Evolutionary conservation across 2,888 invertebrate species (phyloP).

Genomic region (Aethes cnicana): DNA sequence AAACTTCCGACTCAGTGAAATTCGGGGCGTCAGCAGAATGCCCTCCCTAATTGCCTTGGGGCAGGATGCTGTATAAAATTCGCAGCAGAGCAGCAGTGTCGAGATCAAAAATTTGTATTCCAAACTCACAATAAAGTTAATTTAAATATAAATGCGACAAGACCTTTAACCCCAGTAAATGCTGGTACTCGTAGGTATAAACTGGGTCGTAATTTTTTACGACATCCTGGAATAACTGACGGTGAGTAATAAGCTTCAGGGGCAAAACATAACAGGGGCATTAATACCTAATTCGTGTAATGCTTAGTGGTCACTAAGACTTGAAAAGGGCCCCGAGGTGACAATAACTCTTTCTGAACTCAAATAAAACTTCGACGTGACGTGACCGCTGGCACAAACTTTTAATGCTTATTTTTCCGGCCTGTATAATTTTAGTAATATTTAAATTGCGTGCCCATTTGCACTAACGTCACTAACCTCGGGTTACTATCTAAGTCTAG

Average conservation of each 20-base stretch:
- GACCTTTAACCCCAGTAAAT: constrained; percentile 64
- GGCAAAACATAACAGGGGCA: constrained; percentile 49
- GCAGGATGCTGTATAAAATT: constrained; percentile 45
- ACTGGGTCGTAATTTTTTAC: constrained; percentile 66
- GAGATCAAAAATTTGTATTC: constrained; percentile 76
- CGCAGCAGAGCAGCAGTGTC: constrained; percentile 54
- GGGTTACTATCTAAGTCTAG: no score
- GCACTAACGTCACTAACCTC: no score
- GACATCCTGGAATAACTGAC: constrained; percentile 56
- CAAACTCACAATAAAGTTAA: constrained; percentile 71
- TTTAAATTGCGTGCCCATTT: no score
- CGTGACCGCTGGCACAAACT: constrained; percentile 14
- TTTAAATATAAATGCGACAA: constrained; percentile 78
- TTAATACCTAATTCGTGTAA: constrained; percentile 39
- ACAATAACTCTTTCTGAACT: constrained; percentile 6
- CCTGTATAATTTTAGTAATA: background rate
- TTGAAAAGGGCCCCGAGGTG: constrained; percentile 6
- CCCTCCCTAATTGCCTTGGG: constrained; percentile 20
- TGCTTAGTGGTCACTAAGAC: constrained; percentile 25
- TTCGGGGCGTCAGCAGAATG: constrained; percentile 12
- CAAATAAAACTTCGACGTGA: constrained; percentile 18
- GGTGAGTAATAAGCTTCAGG: constrained; percentile 56
- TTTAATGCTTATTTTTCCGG: background rate
- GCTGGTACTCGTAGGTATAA: constrained; percentile 64
- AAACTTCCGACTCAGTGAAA: constrained; percentile 17